A percentile compares a stretch with the other conserved stretches of the same genome.
phyloP scores from a whole-genome alignment of 2,888 invertebrate species.

The Tholera decimalis region DNA sequence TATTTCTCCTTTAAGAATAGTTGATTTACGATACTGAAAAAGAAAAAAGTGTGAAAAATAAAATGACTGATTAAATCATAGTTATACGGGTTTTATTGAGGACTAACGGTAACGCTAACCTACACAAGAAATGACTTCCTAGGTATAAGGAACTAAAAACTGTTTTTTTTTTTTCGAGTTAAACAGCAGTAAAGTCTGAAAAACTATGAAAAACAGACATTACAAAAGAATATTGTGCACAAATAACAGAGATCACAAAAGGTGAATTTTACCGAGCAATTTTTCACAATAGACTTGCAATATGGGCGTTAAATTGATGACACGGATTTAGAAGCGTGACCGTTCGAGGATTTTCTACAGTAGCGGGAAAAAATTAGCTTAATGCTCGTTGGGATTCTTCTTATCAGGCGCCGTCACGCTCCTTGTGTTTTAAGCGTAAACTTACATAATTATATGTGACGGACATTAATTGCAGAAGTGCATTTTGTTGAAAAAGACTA shows the following conservation, averaged over 20 bases:
- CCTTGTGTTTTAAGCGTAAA: not conserved
- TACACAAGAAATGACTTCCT: too few relatives aligned
- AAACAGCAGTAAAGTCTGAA: not conserved
- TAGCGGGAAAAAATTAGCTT: conserved; percentile 26
- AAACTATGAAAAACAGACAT: not conserved
- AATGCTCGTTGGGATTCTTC: conserved; percentile 15
- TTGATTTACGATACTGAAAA: too few relatives aligned
- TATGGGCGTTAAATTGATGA: conserved; percentile 43
- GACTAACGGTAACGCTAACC: too few relatives aligned
- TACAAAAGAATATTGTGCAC: conserved; percentile 12
- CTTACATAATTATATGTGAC: too few relatives aligned
- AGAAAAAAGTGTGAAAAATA: too few relatives aligned
- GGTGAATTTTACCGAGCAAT: not conserved
- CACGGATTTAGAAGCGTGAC: conserved; percentile 30
- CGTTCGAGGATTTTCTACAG: conserved; percentile 31
- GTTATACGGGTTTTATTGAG: not conserved
- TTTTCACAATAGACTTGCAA: conserved; percentile 21
- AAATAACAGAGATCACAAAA: conserved; percentile 1
- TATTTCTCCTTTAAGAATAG: too few relatives aligned
- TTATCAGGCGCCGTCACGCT: not conserved
- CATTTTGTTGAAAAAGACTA: not conserved
- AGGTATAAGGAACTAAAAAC: too few relatives aligned
- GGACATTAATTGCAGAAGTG: not conserved
- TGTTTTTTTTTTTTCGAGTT: not conserved
- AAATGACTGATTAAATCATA: not conserved